Base-by-base conservation (phyloP, 2,888 invertebrate genomes). In the Cancer borealis region DNA sequence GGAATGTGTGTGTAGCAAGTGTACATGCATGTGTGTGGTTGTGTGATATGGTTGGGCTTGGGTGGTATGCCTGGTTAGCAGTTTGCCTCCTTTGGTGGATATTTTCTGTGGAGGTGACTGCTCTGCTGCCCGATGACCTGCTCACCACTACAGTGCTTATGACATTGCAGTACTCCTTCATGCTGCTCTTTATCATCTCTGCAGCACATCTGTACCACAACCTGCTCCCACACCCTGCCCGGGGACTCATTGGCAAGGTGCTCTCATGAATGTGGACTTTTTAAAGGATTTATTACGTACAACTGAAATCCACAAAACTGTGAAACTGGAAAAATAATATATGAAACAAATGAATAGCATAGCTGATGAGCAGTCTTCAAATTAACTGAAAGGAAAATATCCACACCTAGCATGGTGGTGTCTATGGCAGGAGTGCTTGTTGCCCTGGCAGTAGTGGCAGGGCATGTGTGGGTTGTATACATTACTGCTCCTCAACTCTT, bases 341-440 rank as follows among this genome's bases (percentile, higher is more conserved):
- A 54, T n/a, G 54, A 30, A 84, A 39, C 39, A 0, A 84, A 84
- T 39, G 39, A 30, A 3, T 14, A 30, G 10, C 8, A 84, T 84
- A 84, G 17, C n/a, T 91, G 66, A 30, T 73, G 45, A 47, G 45
- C 1, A n/a, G 46, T 26, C 30, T 21, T 39, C 47, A 92, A 3
- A 49, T 88, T 54, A 54, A 46, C 49, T 84, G 12, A 17, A 45
- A 88, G 39, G 8, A n/a, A 88, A 88, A 26, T 12, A 17, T 30
- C 88, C 12, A 26, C 46, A 39, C 92, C 60, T 93, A 95, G 95
- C 49, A 95, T 95, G 95, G 93, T 95, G 93, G 95, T 95, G 93
- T 95, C 95, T 87, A 94, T 95, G 92, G 92, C 95, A 26, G 95
- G 95, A 46, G 93, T 95, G 92, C 84, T 95, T 46, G 95, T 95